These are phyloP conservation scores for Spisula solida DNA, from an alignment of 2,888 invertebrate species.

Conservation along the genomic window DNA sequence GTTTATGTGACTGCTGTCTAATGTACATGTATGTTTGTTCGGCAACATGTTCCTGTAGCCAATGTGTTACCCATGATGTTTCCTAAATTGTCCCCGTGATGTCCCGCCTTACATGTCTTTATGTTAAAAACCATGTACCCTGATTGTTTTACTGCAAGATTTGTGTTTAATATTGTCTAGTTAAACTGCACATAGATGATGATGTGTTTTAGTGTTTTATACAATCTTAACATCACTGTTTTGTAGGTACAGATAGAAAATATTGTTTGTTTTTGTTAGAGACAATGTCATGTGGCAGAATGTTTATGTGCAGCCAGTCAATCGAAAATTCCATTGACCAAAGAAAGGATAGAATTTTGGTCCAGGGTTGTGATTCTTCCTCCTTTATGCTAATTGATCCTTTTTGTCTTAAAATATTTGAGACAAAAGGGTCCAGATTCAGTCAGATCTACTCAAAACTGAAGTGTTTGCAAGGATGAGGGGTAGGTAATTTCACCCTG, in stretches of 20 bases:
- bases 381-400: too few relatives aligned
- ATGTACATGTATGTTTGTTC: not conserved
- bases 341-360: too few relatives aligned
- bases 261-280: not conserved
- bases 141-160: constrained; percentile 1
- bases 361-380: too few relatives aligned
- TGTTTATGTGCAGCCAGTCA: not conserved
- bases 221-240: not conserved
- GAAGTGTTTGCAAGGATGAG: too few relatives aligned
- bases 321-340: too few relatives aligned
- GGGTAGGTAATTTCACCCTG: too few relatives aligned
- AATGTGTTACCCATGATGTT: not conserved
- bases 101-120: not conserved
- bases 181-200: not conserved
- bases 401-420: too few relatives aligned
- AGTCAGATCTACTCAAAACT: too few relatives aligned
- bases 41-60: too few relatives aligned
- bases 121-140: not conserved
- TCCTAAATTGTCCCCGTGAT: not conserved
- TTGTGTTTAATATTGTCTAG: not conserved
- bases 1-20: not conserved
- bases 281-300: not conserved
- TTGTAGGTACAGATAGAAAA: not conserved
- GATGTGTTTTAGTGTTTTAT: not conserved
- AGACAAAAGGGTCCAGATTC: too few relatives aligned